Evolutionary conservation across 2,113 vertebrate species (phyloP), one percentile per base, ranked within the genome.

Genomic region (Festucalex cinctus): DNA sequence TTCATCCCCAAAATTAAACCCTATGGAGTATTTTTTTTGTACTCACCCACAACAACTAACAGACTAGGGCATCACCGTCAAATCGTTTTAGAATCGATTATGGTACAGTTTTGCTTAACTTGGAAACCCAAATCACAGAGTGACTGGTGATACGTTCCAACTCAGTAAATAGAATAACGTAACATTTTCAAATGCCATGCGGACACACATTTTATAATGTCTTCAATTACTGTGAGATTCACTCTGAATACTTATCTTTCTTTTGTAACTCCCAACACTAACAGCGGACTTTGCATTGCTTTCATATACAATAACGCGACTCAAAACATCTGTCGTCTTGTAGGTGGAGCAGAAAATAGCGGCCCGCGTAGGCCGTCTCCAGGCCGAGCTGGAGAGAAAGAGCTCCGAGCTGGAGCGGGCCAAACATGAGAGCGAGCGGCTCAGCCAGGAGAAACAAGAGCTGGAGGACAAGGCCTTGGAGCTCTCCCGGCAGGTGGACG

Each of bases 311-410:
- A 10, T 46, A 48, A 58, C 20, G 22, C 35, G 43, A 54, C 68
- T 80, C n/a, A 51, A n/a, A 39, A 36, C 46, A 17, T 37, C 60
- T 63, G 20, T 43, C 44, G 26, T 66, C 37, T 66, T 59, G 58
- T 56, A 90, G 89, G 97, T 98, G 87, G 97, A 99, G 90, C 96
- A 98, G 91, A 98, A 98, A 90, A 98, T 98, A 26, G 93, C 97
- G 0, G 93, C 94, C 0, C 96, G 97, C 28, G 96, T 98, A 19
- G 96, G 97, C 13, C 91, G 96, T 54, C 93, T 99, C 20, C 96
- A 99, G 85, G 93, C 94, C 0, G 97, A 99, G 86, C 89, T 99
- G 88, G 96, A 98, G 83, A 92, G 94, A 83, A 98, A 97, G 91
- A 97, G 95, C 51, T 93, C 94, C 0, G 96, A 99, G 91, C 85